These are phyloP conservation scores for Triops longicaudatus DNA, from an alignment of 1,140 invertebrate species.

Conservation along the genomic window DNA sequence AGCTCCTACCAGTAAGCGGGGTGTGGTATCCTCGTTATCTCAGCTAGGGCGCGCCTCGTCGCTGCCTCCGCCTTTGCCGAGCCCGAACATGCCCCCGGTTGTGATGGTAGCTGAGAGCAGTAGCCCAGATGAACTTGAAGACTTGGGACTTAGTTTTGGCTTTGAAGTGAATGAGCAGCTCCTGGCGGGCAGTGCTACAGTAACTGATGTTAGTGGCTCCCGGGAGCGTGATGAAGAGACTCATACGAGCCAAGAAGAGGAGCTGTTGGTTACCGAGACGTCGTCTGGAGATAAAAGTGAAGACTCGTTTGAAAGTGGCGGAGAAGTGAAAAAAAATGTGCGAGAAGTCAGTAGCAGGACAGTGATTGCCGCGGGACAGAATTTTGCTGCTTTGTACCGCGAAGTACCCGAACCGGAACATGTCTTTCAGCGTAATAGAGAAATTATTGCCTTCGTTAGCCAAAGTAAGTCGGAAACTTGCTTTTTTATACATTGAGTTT, in stretches of 20 bases:
- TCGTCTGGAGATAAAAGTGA: constrained; percentile 9
- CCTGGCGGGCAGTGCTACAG: not conserved
- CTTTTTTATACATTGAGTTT: not conserved
- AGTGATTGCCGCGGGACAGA: not conserved
- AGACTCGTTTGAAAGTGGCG: not conserved
- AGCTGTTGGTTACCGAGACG: not conserved
- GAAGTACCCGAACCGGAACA: constrained; percentile 20
- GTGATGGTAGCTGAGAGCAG: constrained; percentile 23
- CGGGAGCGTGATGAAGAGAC: not conserved
- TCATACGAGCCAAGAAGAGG: not conserved
- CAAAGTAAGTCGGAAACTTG: constrained; percentile 2
- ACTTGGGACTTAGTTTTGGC: constrained; percentile 20
- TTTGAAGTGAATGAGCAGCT: constrained; percentile 28
- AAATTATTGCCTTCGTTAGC: constrained; percentile 26
- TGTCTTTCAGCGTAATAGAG: constrained; percentile 19
- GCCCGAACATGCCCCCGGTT: constrained; percentile 21
- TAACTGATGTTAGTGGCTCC: not conserved
- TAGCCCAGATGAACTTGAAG: constrained; percentile 17
- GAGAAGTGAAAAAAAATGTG: not conserved
- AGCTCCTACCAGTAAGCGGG: not conserved
- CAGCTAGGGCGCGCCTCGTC: constrained; percentile 22
- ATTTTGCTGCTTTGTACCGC: constrained; percentile 25
- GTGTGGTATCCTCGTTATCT: not conserved
- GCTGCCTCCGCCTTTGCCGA: constrained; percentile 20
- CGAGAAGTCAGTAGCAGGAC: not conserved